Conservation (phyloP, 2,888 invertebrate species). For the Callyntrura guangdongensis region DNA sequence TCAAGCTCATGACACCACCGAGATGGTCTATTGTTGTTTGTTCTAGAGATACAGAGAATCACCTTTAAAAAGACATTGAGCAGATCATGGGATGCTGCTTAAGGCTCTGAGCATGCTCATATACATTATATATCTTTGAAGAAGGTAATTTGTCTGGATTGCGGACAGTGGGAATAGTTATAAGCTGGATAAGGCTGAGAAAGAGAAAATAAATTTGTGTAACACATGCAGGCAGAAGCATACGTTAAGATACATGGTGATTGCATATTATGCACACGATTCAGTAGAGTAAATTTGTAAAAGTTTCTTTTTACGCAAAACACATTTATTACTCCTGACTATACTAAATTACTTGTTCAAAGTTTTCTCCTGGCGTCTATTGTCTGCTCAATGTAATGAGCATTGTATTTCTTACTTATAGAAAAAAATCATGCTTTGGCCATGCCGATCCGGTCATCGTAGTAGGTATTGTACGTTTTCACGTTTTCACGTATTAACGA, state of each 20-base stretch:
- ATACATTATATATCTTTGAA: no score
- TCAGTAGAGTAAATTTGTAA: background rate
- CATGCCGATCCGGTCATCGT: background rate
- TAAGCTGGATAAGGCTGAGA: background rate
- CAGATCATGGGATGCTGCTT: no score
- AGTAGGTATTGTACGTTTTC: background rate
- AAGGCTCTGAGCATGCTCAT: no score
- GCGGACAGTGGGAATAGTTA: no score
- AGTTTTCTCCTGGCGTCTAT: background rate
- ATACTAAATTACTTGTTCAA: slow-evolving; percentile 11
- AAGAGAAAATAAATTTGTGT: background rate
- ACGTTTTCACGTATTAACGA: no score
- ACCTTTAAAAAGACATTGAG: no score
- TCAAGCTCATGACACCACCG: no score
- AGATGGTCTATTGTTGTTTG: no score
- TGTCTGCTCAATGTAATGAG: background rate
- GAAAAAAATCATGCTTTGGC: background rate
- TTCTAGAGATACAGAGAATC: no score
- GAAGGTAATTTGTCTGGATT: no score
- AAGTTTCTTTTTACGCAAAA: background rate
- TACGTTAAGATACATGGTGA: background rate
- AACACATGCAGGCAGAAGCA: background rate
- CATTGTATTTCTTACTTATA: background rate
- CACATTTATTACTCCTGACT: slow-evolving; percentile 13
- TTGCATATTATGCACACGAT: background rate